Evolutionary conservation across 2,888 invertebrate species (phyloP).

Genomic region (Drosophila fulvimacula): DNA sequence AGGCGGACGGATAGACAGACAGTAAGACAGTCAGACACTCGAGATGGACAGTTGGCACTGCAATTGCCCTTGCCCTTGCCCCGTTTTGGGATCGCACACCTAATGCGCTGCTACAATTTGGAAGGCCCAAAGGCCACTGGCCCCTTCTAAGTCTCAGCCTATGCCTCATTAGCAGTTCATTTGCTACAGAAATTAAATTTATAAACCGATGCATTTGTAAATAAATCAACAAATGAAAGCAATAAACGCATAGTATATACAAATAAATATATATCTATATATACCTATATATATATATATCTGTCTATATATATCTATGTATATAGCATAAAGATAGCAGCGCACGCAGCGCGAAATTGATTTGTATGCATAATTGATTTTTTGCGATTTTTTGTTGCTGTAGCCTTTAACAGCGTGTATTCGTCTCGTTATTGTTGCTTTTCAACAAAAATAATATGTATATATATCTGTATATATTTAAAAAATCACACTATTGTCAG

Average conservation of each 20-base stretch:
- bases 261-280: not conserved
- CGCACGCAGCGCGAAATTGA: constrained; percentile 58
- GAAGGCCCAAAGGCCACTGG: constrained; percentile 44
- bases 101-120: constrained; percentile 44
- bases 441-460: constrained; percentile 1
- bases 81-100: constrained; percentile 33
- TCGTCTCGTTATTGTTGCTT: constrained; percentile 21
- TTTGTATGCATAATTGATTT: constrained; percentile 78
- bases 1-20: constrained; percentile 5
- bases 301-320: not conserved
- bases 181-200: not conserved
- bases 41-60: constrained; percentile 37
- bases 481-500: constrained; percentile 43
- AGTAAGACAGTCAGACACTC: not conserved
- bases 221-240: constrained; percentile 35
- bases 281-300: not conserved
- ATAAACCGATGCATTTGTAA: not conserved
- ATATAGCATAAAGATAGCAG: constrained; percentile 31
- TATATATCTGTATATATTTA: not conserved
- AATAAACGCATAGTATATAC: constrained; percentile 3
- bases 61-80: constrained; percentile 44
- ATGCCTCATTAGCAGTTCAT: constrained; percentile 32
- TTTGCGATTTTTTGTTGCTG: constrained; percentile 47
- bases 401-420: constrained; percentile 59
- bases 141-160: constrained; percentile 12